Percentiles rank a stretch among this genome's conserved stretches.
phyloP scores from a whole-genome alignment of 2,888 invertebrate genomes.

The Galeruca laticollis region DNA sequence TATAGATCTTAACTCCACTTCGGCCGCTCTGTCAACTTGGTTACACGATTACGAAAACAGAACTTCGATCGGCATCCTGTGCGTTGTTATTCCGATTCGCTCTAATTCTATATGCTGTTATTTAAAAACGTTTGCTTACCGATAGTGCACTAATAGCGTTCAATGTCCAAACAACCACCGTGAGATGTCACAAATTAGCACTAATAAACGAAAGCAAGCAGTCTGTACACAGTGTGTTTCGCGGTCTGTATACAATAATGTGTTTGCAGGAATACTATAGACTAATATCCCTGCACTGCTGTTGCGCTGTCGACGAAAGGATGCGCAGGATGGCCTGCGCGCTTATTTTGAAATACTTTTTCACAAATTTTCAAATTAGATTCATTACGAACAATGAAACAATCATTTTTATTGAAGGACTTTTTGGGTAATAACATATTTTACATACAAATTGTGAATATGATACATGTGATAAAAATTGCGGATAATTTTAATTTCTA shows the following conservation, averaged over 20 bases:
- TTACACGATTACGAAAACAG: constrained; percentile 9
- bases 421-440: too few relatives aligned
- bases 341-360: not conserved
- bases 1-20: not conserved
- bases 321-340: constrained; percentile 56
- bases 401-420: too few relatives aligned
- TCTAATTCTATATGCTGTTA: not conserved
- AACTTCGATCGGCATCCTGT: constrained; percentile 21
- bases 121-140: constrained; percentile 27
- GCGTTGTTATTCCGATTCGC: not conserved
- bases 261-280: constrained; percentile 47
- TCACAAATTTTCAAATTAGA: not conserved
- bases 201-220: constrained; percentile 48
- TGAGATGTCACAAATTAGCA: constrained; percentile 32
- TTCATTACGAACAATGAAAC: not conserved
- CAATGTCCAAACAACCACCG: constrained; percentile 16
- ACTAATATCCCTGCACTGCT: constrained; percentile 59
- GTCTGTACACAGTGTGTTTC: constrained; percentile 43
- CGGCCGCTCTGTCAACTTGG: not conserved
- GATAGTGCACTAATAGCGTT: constrained; percentile 31
- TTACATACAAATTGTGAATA: too few relatives aligned
- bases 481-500: too few relatives aligned
- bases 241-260: constrained; percentile 56
- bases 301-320: constrained; percentile 54
- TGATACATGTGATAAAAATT: too few relatives aligned